Evolutionary conservation across 2,113 vertebrate species (phyloP).

Genomic region (Syngnathus typhle): DNA sequence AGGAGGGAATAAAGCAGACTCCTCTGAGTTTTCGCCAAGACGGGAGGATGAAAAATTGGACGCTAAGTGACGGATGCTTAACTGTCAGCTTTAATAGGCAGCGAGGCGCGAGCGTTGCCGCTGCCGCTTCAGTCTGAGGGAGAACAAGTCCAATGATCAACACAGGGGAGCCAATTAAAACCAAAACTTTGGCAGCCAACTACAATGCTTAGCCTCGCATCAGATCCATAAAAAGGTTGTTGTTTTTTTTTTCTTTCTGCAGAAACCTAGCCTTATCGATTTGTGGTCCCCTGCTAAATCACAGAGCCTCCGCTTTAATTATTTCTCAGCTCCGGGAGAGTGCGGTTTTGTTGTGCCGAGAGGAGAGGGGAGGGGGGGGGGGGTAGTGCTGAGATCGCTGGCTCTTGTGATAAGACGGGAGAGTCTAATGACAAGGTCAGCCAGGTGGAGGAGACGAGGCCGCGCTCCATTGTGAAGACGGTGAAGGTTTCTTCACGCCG

Average conservation of each 20-base stretch:
- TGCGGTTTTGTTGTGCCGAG: conserved; percentile 43
- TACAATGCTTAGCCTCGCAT: conserved; percentile 49
- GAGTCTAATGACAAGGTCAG: conserved; percentile 61
- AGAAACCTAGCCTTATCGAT: conserved; percentile 55
- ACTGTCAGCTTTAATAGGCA: conserved; percentile 68
- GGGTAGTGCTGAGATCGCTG: conserved; percentile 48
- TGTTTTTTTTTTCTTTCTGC: conserved; percentile 45
- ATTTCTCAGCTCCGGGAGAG: conserved; percentile 50
- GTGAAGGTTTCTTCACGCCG: conserved; percentile 35
- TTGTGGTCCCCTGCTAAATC: conserved; percentile 54
- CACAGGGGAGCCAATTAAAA: conserved; percentile 73
- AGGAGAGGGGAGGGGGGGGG: conserved; percentile 20
- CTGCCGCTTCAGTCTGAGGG: conserved; percentile 50
- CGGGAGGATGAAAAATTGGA: conserved; percentile 45
- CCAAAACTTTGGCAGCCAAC: conserved; percentile 62
- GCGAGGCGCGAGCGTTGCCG: conserved; percentile 36
- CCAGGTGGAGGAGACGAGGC: conserved; percentile 53
- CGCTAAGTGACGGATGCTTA: conserved; percentile 61
- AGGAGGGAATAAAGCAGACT: conserved; percentile 14
- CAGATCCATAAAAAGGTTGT: conserved; percentile 46
- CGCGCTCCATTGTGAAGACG: conserved; percentile 46
- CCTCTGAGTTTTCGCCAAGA: conserved; percentile 24
- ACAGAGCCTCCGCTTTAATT: conserved; percentile 52
- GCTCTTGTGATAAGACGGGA: conserved; percentile 49
- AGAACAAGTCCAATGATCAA: conserved; percentile 64